Evolutionary conservation across 2,888 invertebrate species (phyloP), one percentile per base, ranked within the genome.

Genomic region (Ophion ventricosus): DNA sequence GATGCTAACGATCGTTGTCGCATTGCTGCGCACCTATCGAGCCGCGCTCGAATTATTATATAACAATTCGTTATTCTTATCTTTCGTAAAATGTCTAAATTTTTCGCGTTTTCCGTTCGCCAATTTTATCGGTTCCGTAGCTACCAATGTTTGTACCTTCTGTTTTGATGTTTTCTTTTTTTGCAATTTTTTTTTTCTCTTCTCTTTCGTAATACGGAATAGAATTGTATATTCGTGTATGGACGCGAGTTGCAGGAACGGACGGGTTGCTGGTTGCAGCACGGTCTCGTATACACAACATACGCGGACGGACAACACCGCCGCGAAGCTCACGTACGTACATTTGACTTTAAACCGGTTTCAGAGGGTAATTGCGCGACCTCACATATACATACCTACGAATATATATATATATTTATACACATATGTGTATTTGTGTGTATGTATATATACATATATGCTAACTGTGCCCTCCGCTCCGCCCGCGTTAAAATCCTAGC

Each of bases 331-430:
- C 88, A 87, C 87, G 87, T 87, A 88, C 85, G 86, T 86, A 83
- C 83, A 86, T 87, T 88, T 85, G 78, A 87, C 87, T 88, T 86
- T 86, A 89, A 90, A 90, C 90, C 90, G 90, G 90, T 91, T 89
- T 80, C 70, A 69, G 83, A 87, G 83, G 87, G 88, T 90, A 90
- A 90, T 91, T 90, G 88, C 88, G 87, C 88, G 88, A 90, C 88
- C 89, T 90, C 89, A 84, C 63, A 74, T 69, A 69, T 63, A 66
- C 23, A 23, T 11, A 26, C 23, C 8, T n/a, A 25, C 7, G 23
- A 14, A 23, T 56, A 40, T 40, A 56, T 70, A 72, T n/a, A n/a
- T n/a, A n/a, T n/a, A n/a, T n/a, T n/a, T n/a, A n/a, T n/a, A n/a
- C n/a, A n/a, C n/a, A n/a, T n/a, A n/a, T n/a, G n/a, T n/a, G n/a